Evolutionary conservation across 2,888 invertebrate species (phyloP).

Genomic region (Acanthosepion pharaonis): DNA sequence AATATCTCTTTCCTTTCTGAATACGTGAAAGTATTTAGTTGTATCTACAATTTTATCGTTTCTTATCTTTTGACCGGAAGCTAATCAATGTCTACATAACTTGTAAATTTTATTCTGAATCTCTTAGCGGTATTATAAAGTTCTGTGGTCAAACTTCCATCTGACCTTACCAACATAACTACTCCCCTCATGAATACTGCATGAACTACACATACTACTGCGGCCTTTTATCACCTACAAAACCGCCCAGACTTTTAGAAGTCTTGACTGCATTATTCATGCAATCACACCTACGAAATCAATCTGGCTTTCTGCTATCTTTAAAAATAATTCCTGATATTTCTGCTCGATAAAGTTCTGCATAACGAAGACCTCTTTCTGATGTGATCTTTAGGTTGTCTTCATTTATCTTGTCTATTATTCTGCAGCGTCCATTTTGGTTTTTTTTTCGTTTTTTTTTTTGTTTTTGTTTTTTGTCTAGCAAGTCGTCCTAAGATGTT

Average conservation of each 20-base stretch:
- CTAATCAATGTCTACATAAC: too few species aligned
- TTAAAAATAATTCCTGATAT: not conserved
- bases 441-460: too few species aligned
- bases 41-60: too few species aligned
- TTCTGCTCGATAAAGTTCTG: not conserved
- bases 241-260: constrained; percentile 15
- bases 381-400: not conserved
- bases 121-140: not conserved
- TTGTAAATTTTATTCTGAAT: not conserved
- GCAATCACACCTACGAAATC: constrained; percentile 21
- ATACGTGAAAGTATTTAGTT: too few species aligned
- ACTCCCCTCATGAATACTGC: not conserved
- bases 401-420: not conserved
- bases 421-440: not conserved
- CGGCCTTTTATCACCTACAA: not conserved
- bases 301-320: constrained; percentile 10
- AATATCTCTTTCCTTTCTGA: too few species aligned
- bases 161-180: not conserved
- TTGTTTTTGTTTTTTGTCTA: not conserved
- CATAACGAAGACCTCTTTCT: not conserved
- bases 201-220: not conserved
- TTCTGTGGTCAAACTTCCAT: not conserved
- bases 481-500: not conserved
- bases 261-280: constrained; percentile 21
- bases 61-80: too few species aligned